Evolutionary conservation across 1,140 invertebrate species (phyloP).

Genomic region (Halotydeus destructor): DNA sequence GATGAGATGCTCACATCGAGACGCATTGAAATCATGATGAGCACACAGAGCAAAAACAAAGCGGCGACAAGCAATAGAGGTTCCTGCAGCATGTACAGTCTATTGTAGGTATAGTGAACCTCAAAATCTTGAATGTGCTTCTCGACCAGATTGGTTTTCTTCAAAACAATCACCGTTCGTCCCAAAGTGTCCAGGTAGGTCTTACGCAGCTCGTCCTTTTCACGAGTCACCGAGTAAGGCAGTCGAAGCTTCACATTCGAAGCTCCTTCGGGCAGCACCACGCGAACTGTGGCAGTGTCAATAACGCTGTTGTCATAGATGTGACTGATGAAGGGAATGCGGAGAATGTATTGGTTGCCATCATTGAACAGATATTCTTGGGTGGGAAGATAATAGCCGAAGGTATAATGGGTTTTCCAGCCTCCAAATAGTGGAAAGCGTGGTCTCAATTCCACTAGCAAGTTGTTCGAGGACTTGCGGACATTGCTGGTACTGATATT

Average conservation of each 20-base stretch:
- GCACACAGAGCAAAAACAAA: slow-evolving; percentile 69
- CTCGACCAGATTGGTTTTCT: slow-evolving; percentile 75
- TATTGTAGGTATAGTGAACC: slow-evolving; percentile 70
- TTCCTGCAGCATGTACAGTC: slow-evolving; percentile 59
- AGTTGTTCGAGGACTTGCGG: slow-evolving; percentile 59
- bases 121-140: slow-evolving; percentile 80
- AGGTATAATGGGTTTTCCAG: slow-evolving; percentile 89
- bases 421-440: slow-evolving; percentile 95
- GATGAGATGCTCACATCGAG: slow-evolving; percentile 91
- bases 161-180: slow-evolving; percentile 61
- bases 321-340: slow-evolving; percentile 83
- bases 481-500: slow-evolving; percentile 97
- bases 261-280: slow-evolving; percentile 82
- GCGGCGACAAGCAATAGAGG: slow-evolving; percentile 61
- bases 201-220: slow-evolving; percentile 52
- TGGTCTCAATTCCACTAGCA: slow-evolving; percentile 81
- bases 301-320: slow-evolving; percentile 90
- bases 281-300: slow-evolving; percentile 64
- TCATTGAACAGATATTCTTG: slow-evolving; percentile 74
- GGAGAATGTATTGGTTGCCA: slow-evolving; percentile 53
- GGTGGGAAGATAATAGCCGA: slow-evolving; percentile 93
- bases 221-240: slow-evolving; percentile 55
- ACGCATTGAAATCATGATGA: slow-evolving; percentile 80
- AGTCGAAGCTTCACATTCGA: slow-evolving; percentile 54
- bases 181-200: slow-evolving; percentile 92